Evolutionary conservation across 2,888 invertebrate genomes (phyloP).

Genomic region (Uloborus plumipes): DNA sequence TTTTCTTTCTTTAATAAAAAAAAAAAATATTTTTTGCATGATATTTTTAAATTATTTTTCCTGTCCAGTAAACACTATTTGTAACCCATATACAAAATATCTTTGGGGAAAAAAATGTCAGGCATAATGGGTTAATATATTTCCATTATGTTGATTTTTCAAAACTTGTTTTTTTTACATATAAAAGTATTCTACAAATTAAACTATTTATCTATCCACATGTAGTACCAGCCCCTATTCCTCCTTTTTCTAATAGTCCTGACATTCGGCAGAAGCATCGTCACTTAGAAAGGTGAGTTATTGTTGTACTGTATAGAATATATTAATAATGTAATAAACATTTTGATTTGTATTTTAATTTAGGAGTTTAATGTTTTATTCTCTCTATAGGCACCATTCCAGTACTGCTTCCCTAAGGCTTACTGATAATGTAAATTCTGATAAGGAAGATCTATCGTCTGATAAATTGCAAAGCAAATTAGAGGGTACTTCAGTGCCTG

Average conservation of each 20-base stretch:
- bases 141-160: no score
- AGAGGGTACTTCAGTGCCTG: constrained; percentile 58
- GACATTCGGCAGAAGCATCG: constrained; percentile 48
- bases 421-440: constrained; percentile 12
- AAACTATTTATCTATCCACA: no score
- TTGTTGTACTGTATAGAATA: background rate
- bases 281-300: constrained; percentile 45
- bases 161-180: no score
- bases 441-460: constrained; percentile 29
- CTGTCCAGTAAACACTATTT: no score
- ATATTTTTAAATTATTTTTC: no score
- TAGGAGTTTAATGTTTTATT: background rate
- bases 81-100: no score
- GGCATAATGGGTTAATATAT: no score
- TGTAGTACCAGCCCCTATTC: constrained; percentile 15
- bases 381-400: constrained; percentile 47
- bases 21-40: no score
- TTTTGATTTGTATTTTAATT: background rate
- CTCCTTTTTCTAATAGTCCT: constrained; percentile 59
- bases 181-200: no score
- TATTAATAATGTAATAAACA: background rate
- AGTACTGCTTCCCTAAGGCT: constrained; percentile 43
- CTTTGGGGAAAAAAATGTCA: no score
- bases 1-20: no score
- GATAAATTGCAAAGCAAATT: constrained; percentile 29